Base-by-base conservation (phyloP, 1,140 invertebrate species). In the Phymastichus coffea region DNA sequence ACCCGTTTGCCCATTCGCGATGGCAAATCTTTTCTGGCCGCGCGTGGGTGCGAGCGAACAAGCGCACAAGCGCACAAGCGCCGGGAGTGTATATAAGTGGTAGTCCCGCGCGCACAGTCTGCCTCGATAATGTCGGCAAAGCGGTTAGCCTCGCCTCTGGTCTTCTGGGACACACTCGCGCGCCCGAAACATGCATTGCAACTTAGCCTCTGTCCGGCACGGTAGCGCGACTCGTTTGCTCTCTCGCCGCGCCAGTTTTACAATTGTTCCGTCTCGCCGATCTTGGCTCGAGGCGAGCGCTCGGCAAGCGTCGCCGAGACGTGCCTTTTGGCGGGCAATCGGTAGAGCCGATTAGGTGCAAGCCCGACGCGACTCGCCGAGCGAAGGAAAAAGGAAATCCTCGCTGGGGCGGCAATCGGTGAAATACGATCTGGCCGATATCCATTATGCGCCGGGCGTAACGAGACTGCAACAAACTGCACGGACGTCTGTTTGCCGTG, bases 1-100 rank as follows among this genome's bases (percentile, higher is more conserved):
- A 47, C 44, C 25, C 44, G 44, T 47, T 47, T 47, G 20, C 41
- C 41, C 41, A 44, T 44, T 44, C 25, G 41, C 41, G 41, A 44
- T 44, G 41, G 41, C 41, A 44, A 44, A 44, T 44, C 41, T 44
- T 44, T 22, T 14, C n/a, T 25, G n/a, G n/a, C 22, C n/a, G n/a
- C 22, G 41, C 41, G 41, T 44, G 41, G 41, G 41, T 44, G 41
- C 38, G 20, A 9, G n/a, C 6, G 17, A 44, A n/a, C 19, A 44
- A 44, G n/a, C n/a, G n/a, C n/a, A n/a, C n/a, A n/a, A n/a, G n/a
- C n/a, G n/a, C n/a, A n/a, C n/a, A n/a, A n/a, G n/a, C n/a, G n/a
- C n/a, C n/a, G n/a, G n/a, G n/a, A n/a, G n/a, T n/a, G n/a, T n/a
- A n/a, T n/a, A n/a, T n/a, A n/a, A n/a, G n/a, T n/a, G n/a, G n/a